A percentile compares a stretch with the other conserved stretches of the same genome.
These are phyloP conservation scores for Flexamia atlantica DNA, from an alignment of 2,888 invertebrate species.

Conservation along the genomic window DNA sequence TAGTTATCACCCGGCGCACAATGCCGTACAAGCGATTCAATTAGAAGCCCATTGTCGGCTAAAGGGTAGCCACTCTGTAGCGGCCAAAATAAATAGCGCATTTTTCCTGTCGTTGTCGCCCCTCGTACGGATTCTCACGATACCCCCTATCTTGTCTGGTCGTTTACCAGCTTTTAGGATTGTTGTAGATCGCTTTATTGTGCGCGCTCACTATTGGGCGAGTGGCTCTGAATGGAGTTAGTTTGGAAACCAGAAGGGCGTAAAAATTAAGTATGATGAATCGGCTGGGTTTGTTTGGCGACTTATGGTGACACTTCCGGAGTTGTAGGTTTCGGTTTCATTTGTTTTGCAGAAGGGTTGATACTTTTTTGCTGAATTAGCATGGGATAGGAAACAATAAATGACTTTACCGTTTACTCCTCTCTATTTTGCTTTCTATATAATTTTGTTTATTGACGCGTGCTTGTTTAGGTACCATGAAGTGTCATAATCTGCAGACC, in stretches of 20 bases:
- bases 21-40: conserved; percentile 29
- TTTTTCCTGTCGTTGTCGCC: not conserved
- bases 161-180: conserved; percentile 21
- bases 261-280: conserved; percentile 25
- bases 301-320: not conserved
- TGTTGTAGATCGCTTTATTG: conserved; percentile 32
- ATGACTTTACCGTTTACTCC: no score
- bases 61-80: conserved; percentile 39
- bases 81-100: conserved; percentile 36
- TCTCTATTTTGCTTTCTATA: no score
- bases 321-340: not conserved
- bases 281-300: conserved; percentile 6
- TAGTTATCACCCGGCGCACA: conserved; percentile 37
- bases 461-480: no score
- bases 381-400: no score
- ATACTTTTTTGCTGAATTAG: no score
- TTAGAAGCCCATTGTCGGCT: conserved; percentile 36
- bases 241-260: conserved; percentile 17
- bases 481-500: no score
- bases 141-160: conserved; percentile 14
- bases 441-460: no score
- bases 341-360: not conserved
- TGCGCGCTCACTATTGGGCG: not conserved
- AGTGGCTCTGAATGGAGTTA: conserved; percentile 4
- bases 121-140: conserved; percentile 16